Base-by-base conservation (phyloP, 2,113 vertebrate genomes). In the Myanophis thanlyinensis region DNA sequence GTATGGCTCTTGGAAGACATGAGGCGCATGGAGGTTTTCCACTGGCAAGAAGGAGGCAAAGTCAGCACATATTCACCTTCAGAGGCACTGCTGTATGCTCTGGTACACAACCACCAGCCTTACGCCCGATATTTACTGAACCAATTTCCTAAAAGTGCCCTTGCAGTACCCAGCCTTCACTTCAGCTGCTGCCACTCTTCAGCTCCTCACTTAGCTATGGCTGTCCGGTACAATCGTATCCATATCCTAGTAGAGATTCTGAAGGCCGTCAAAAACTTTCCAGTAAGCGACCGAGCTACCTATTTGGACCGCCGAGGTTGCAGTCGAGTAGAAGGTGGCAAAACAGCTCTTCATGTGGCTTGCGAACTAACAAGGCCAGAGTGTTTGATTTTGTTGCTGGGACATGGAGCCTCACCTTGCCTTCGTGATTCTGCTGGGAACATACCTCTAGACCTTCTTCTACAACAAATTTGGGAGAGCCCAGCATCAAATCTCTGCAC, bases 1-100 rank as follows among this genome's bases (percentile, higher is more conserved):
- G 98, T 98, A 23, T 99, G 99, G 99, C 96, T 98, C 80, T 97
- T 99, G 93, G 99, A 99, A 97, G 99, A 99, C 97, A 98, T 99
- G 98, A 97, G 99, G 73, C 96, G 97, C 62, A 99, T 98, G 97
- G 99, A 99, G 96, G 99, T 97, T 5, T 98, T 99, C 94, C 98
- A 98, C 96, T 99, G 99, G 99, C 98, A 99, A 87, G 98, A 98
- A 11, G 98, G 98, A 2, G 98, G 99, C 10, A 98, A 96, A 48
- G 98, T 98, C 27, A 97, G 98, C 90, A 92, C 97, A 85, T 99
- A 98, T 96, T 98, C 98, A 1, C 98, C 99, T 0, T 98, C 98
- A 0, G 99, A 99, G 92, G 99, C 99, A 3, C 97, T 99, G 93
- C 98, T 99, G 1, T 99, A 99, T 12, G 98, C 99, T 0, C 97